Percentiles rank a stretch among this genome's conserved stretches.
phyloP scores from a whole-genome alignment of 2,888 invertebrate species.

The Ophonus ardosiacus region DNA sequence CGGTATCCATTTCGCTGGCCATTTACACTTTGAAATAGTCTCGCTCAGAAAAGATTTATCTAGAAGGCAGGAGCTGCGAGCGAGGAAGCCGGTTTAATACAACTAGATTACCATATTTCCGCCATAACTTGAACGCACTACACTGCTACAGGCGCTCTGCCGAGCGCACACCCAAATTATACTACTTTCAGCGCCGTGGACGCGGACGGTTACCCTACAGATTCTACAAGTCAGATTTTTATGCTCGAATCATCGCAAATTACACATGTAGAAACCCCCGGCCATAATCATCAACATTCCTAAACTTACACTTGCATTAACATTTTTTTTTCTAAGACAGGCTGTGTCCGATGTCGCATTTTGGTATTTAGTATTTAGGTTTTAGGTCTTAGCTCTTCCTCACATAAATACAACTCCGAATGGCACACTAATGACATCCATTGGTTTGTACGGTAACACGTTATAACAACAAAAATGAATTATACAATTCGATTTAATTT shows the following conservation, averaged over 20 bases:
- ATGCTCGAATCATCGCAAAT: not conserved
- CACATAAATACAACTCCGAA: too few relatives aligned
- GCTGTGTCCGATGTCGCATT: too few relatives aligned
- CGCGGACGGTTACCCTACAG: not conserved
- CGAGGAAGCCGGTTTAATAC: conserved; percentile 69
- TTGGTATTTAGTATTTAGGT: too few relatives aligned
- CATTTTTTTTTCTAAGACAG: too few relatives aligned
- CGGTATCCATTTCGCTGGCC: conserved; percentile 66
- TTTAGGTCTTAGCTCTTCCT: too few relatives aligned
- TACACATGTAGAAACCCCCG: not conserved
- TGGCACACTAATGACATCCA: too few relatives aligned
- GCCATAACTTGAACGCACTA: conserved; percentile 69
- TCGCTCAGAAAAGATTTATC: conserved; percentile 69
- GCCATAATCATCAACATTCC: too few relatives aligned
- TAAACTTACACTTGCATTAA: too few relatives aligned
- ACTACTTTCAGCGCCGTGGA: conserved; percentile 61
- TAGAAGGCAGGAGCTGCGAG: conserved; percentile 66
- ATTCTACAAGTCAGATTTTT: conserved; percentile 14
- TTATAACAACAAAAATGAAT: too few relatives aligned
- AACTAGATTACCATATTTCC: conserved; percentile 70
- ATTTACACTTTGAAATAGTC: conserved; percentile 70
- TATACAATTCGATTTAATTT: too few relatives aligned
- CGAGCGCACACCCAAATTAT: conserved; percentile 67
- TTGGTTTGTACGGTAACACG: too few relatives aligned
- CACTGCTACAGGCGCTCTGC: conserved; percentile 56